Evolutionary conservation across 2,888 invertebrate species (phyloP).

Genomic region (Emesis russula): DNA sequence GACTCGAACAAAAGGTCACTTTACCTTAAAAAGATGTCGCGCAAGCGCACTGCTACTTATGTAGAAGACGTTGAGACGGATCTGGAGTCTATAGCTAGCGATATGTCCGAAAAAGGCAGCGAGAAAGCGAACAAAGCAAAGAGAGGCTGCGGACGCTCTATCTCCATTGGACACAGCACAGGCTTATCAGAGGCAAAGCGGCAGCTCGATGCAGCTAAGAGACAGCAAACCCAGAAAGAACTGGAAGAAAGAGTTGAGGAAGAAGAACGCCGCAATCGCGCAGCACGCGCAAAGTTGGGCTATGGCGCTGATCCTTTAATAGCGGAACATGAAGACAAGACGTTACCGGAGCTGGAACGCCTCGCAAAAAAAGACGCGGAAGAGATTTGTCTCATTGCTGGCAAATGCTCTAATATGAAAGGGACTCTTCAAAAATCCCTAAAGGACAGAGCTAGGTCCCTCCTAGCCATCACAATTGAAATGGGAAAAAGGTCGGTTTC

Average conservation of each 20-base stretch:
- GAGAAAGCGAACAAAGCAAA: too few species aligned
- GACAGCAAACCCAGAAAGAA: not conserved
- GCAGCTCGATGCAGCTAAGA: not conserved
- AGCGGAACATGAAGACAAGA: not conserved
- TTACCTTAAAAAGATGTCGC: too few species aligned
- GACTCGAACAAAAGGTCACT: too few species aligned
- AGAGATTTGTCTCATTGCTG: not conserved
- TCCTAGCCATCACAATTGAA: not conserved
- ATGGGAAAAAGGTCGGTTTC: not conserved
- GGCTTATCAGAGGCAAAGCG: slow-evolving; percentile 19
- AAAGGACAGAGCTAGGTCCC: not conserved
- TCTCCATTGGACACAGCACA: not conserved
- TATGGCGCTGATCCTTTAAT: not conserved
- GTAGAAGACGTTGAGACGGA: too few species aligned
- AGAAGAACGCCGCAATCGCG: not conserved
- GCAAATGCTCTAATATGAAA: not conserved
- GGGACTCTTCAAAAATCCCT: not conserved
- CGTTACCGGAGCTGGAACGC: not conserved
- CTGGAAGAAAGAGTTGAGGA: slow-evolving; percentile 26
- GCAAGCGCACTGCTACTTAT: too few species aligned
- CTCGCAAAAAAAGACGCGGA: not conserved
- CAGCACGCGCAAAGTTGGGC: not conserved
- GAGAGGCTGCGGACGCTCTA: too few species aligned
- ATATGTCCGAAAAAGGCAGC: too few species aligned
- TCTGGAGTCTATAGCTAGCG: too few species aligned